Conservation (phyloP, 1,140 invertebrate species). For the Aphis gossypii region DNA sequence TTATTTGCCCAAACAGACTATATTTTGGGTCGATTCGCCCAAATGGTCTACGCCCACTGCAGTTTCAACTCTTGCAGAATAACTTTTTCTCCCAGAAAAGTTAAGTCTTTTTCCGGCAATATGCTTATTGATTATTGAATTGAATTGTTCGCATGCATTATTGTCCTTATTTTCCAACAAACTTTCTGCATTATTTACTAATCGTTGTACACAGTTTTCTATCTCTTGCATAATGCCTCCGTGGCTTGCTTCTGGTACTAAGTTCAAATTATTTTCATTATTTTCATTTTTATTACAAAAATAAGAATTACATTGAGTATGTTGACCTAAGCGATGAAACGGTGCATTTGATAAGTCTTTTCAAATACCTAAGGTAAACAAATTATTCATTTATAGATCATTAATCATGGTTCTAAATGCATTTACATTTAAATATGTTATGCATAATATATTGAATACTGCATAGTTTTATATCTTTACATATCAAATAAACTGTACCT, state of each 20-base stretch:
- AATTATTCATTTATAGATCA: too few species aligned
- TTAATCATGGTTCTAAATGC: too few species aligned
- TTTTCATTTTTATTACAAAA: neutral
- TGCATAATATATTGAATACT: too few species aligned
- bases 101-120: neutral
- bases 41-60: too few species aligned
- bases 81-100: neutral
- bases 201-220: neutral
- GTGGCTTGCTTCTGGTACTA: neutral
- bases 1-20: too few species aligned
- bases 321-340: neutral
- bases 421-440: too few species aligned
- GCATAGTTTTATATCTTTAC: too few species aligned
- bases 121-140: neutral
- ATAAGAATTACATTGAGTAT: neutral
- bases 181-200: neutral
- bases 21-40: too few species aligned
- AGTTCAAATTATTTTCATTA: neutral
- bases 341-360: slow-evolving; percentile 13
- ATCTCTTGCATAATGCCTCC: neutral
- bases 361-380: neutral
- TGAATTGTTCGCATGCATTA: neutral
- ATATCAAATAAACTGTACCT: too few species aligned
- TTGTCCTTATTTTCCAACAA: neutral
- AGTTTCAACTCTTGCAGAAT: neutral